Evolutionary conservation across 2,888 invertebrate species (phyloP).

Genomic region (Chrysodeixis includens): DNA sequence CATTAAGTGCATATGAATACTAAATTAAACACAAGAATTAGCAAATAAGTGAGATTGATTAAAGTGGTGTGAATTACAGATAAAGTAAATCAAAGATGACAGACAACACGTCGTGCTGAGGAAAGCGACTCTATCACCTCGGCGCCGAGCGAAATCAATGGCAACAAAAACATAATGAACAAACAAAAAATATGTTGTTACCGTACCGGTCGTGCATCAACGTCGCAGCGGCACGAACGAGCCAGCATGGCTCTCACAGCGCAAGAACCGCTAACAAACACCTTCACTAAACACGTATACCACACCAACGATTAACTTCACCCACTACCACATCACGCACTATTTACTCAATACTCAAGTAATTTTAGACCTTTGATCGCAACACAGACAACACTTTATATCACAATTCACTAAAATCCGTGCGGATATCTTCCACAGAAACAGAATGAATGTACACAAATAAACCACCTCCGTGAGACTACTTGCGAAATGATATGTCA

Average conservation of each 20-base stretch:
- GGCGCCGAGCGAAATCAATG: not conserved
- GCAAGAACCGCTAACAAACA: conserved; percentile 68
- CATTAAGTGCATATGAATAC: not conserved
- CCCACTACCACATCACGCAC: conserved; percentile 67
- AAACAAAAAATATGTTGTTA: conserved; percentile 19
- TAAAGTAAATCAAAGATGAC: not conserved
- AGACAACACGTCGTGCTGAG: not conserved
- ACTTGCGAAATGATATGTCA: conserved; percentile 86
- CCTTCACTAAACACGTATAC: conserved; percentile 61
- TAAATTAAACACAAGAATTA: not conserved
- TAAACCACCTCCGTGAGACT: conserved; percentile 80
- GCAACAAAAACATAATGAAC: conserved; percentile 10
- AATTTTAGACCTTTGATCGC: conserved; percentile 32
- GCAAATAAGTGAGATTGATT: not conserved
- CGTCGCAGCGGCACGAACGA: conserved; percentile 56
- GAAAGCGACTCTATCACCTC: conserved; percentile 9
- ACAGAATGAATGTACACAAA: conserved; percentile 82
- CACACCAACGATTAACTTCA: conserved; percentile 48
- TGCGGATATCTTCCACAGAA: conserved; percentile 75
- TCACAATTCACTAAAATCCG: conserved; percentile 64
- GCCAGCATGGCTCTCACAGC: conserved; percentile 73
- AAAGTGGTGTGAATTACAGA: not conserved
- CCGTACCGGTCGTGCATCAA: conserved; percentile 66
- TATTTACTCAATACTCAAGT: conserved; percentile 60
- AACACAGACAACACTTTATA: conserved; percentile 51